Evolutionary conservation across 2,888 invertebrate genomes (phyloP).

Genomic region (Drosophila nr. fundita): DNA sequence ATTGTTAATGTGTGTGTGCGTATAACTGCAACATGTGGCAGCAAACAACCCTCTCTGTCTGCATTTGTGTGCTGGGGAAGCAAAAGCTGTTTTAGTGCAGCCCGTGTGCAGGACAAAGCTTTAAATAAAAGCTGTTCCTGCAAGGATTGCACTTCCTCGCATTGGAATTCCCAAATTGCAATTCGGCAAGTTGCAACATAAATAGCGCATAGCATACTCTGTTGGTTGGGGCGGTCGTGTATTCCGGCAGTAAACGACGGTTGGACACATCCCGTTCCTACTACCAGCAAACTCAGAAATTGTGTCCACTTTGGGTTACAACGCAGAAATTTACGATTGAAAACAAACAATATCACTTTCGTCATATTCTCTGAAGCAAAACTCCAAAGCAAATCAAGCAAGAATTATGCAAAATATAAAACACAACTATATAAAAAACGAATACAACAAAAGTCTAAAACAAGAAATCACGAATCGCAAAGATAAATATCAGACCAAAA

Average conservation of each 20-base stretch:
- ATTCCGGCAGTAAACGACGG: slow-evolving; percentile 74
- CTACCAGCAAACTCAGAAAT: slow-evolving; percentile 68
- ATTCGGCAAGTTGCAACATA: slow-evolving; percentile 49
- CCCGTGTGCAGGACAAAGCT: slow-evolving; percentile 49
- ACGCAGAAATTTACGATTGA: slow-evolving; percentile 58
- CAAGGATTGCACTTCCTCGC: slow-evolving; percentile 41
- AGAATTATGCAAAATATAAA: slow-evolving; percentile 25
- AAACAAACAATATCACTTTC: slow-evolving; percentile 40
- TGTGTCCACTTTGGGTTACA: slow-evolving; percentile 69
- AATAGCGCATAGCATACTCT: slow-evolving; percentile 42
- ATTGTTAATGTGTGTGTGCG: background rate
- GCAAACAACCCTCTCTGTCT: slow-evolving; percentile 22
- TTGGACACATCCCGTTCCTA: slow-evolving; percentile 78
- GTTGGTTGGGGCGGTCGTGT: slow-evolving; percentile 74
- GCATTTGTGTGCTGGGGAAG: slow-evolving; percentile 1
- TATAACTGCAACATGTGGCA: slow-evolving; percentile 21
- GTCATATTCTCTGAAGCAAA: slow-evolving; percentile 62
- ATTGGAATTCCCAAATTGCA: slow-evolving; percentile 69
- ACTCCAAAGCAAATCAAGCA: slow-evolving; percentile 21
- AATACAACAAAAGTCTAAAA: slow-evolving; percentile 64
- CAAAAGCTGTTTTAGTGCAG: slow-evolving; percentile 57
- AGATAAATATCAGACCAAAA: slow-evolving; percentile 74
- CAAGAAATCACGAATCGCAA: slow-evolving; percentile 70
- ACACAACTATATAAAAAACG: slow-evolving; percentile 45
- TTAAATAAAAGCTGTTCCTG: slow-evolving; percentile 36